These are phyloP conservation scores for Cinclus mexicanus DNA, from an alignment of 2,113 vertebrate species.

Conservation along the genomic window DNA sequence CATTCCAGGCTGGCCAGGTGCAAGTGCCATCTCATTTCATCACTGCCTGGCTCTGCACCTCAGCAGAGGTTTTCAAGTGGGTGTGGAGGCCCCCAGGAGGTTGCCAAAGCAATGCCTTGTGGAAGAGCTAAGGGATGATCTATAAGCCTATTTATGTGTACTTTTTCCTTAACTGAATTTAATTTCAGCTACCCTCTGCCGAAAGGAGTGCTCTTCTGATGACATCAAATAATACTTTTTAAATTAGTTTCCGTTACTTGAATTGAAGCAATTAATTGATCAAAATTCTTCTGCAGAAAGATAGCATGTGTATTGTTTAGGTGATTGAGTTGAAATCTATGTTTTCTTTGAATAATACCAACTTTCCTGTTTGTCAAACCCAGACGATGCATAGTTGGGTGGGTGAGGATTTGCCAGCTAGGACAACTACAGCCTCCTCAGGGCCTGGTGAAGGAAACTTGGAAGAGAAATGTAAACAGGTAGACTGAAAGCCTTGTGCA, in stretches of 20 bases:
- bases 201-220: background rate
- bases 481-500: conserved; percentile 78
- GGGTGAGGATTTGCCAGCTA: conserved; percentile 89
- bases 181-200: background rate
- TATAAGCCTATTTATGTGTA: too few species aligned
- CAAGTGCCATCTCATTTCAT: background rate
- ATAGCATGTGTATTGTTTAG: background rate
- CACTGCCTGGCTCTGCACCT: background rate
- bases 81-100: background rate
- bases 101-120: background rate
- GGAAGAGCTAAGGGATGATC: background rate
- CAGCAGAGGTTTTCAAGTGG: background rate
- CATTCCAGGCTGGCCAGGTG: background rate
- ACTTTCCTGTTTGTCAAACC: conserved; percentile 79
- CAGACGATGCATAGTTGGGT: conserved; percentile 90
- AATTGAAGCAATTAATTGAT: background rate
- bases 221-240: background rate
- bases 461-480: conserved; percentile 97
- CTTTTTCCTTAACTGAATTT: too few species aligned
- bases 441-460: conserved; percentile 89
- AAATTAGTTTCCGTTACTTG: background rate
- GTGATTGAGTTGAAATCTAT: background rate
- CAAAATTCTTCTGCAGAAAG: background rate
- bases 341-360: conserved; percentile 36
- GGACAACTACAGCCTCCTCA: conserved; percentile 83